Evolutionary conservation across 2,888 invertebrate genomes (phyloP).

Genomic region (Drosophila pegasa): DNA sequence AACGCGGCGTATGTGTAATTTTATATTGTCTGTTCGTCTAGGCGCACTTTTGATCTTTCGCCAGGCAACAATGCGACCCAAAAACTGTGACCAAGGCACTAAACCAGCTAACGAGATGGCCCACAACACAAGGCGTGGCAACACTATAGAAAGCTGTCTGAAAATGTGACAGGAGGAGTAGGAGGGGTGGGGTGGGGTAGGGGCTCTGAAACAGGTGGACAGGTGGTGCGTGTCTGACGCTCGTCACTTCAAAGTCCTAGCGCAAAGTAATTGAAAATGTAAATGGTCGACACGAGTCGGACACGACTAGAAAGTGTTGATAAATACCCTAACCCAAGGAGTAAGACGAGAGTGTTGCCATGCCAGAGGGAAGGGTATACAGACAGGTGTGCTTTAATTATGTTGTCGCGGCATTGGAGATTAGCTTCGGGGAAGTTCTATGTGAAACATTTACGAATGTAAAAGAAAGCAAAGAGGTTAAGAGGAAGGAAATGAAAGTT

Average conservation of each 20-base stretch:
- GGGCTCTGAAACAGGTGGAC: background rate
- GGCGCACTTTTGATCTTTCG: slow-evolving; percentile 66
- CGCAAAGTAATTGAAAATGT: slow-evolving; percentile 77
- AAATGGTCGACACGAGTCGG: slow-evolving; percentile 60
- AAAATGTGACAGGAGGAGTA: background rate
- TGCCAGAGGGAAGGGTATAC: slow-evolving; percentile 8
- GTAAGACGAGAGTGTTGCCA: background rate
- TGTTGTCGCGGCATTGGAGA: background rate
- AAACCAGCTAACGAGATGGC: slow-evolving; percentile 53
- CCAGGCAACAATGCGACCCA: slow-evolving; percentile 22
- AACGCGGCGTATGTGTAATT: slow-evolving; percentile 73
- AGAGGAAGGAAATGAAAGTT: background rate
- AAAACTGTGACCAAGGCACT: slow-evolving; percentile 41
- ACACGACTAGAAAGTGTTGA: slow-evolving; percentile 30
- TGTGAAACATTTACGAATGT: background rate
- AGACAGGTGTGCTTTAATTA: background rate
- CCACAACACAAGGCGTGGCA: slow-evolving; percentile 35
- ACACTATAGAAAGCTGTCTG: background rate
- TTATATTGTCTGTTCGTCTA: slow-evolving; percentile 61
- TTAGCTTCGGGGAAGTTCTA: background rate
- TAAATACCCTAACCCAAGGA: slow-evolving; percentile 15
- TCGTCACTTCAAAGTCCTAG: slow-evolving; percentile 66
- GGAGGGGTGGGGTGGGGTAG: background rate
- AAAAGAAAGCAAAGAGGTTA: background rate
- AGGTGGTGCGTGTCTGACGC: slow-evolving; percentile 66